Evolutionary conservation across 1,140 invertebrate species (phyloP).

Genomic region (Plectrocnemia conspersa): DNA sequence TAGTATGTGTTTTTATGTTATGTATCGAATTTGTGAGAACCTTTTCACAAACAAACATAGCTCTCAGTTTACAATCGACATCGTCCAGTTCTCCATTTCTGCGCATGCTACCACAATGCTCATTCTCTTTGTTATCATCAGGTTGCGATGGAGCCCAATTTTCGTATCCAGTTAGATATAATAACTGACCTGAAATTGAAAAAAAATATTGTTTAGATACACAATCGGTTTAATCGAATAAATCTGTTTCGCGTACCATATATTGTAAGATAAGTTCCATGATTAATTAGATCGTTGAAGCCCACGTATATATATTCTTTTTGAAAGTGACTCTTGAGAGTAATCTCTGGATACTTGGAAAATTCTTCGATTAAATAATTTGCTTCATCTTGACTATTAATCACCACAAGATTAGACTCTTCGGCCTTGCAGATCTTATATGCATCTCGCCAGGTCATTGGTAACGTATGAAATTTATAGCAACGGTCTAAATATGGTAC

Average conservation of each 20-base stretch:
- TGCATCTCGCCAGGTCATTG: constrained; percentile 36
- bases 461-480: constrained; percentile 38
- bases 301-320: background rate
- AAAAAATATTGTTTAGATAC: constrained; percentile 13
- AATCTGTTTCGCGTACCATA: no score
- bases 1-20: no score
- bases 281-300: background rate
- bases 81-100: constrained; percentile 42
- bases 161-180: constrained; percentile 39
- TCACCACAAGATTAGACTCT: constrained; percentile 35
- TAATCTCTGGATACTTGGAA: background rate
- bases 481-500: constrained; percentile 18
- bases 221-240: no score
- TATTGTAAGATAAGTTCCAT: background rate
- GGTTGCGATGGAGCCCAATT: constrained; percentile 41
- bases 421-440: constrained; percentile 37
- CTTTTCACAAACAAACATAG: constrained; percentile 44
- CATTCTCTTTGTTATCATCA: constrained; percentile 34
- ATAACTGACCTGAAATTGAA: constrained; percentile 36
- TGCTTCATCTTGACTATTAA: constrained; percentile 33
- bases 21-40: background rate
- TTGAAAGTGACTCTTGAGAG: background rate
- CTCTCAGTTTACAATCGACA: constrained; percentile 37
- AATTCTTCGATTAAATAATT: background rate
- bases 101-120: constrained; percentile 43